Conservation (phyloP, 2,888 invertebrate species). For the Phengaris alcon region DNA sequence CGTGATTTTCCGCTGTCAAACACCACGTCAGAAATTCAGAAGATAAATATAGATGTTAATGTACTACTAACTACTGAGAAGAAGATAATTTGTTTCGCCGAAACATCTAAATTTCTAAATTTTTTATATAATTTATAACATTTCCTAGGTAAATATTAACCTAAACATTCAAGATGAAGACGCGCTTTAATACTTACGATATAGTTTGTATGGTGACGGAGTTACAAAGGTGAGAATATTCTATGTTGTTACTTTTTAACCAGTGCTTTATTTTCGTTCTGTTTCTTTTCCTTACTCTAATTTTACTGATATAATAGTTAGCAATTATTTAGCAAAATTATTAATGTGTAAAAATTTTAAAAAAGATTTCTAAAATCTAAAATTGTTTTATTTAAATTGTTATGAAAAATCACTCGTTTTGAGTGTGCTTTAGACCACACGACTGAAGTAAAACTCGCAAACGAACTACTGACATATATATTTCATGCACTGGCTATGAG, state of each 20-base stretch:
- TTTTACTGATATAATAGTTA: background rate
- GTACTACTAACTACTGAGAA: background rate
- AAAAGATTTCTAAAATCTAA: too few relatives aligned
- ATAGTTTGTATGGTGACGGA: constrained; percentile 93
- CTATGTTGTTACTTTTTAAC: constrained; percentile 28
- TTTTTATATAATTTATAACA: background rate
- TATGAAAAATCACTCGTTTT: too few relatives aligned
- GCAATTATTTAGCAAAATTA: too few relatives aligned
- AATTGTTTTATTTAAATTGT: too few relatives aligned
- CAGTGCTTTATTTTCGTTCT: background rate
- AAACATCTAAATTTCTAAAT: background rate
- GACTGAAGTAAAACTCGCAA: too few relatives aligned
- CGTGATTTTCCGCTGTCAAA: too few relatives aligned
- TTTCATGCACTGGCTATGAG: too few relatives aligned
- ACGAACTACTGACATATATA: too few relatives aligned
- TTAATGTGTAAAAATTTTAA: too few relatives aligned
- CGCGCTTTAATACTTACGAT: constrained; percentile 94
- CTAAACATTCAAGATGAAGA: constrained; percentile 86
- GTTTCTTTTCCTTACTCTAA: constrained; percentile 23
- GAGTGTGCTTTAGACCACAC: too few relatives aligned
- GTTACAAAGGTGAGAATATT: constrained; percentile 85
- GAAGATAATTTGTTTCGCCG: background rate
- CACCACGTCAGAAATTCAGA: background rate
- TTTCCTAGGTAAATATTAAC: constrained; percentile 21
- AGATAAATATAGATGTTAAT: too few relatives aligned